A percentile compares a stretch with the other conserved stretches of the same genome.
Evolutionary conservation across 2,888 invertebrate species (phyloP).

Genomic region (Drosophila bunnanda): DNA sequence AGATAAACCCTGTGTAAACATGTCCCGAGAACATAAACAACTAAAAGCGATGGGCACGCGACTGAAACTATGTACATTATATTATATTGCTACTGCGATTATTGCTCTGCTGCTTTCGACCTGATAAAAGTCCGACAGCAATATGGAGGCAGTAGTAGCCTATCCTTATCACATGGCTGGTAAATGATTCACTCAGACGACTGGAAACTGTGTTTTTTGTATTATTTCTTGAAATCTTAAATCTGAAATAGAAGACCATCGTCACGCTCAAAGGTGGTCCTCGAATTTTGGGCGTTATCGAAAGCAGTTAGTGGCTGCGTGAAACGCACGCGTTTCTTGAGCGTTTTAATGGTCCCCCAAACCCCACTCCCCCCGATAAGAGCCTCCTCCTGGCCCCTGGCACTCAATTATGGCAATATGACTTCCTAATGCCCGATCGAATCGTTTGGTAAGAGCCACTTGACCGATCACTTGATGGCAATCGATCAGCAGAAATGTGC

Average conservation of each 20-base stretch:
- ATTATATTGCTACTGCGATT: slow-evolving; percentile 28
- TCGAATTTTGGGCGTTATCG: slow-evolving; percentile 50
- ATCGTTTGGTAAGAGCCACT: slow-evolving; percentile 25
- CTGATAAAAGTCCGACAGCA: slow-evolving; percentile 32
- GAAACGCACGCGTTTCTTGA: slow-evolving; percentile 37
- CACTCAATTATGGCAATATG: slow-evolving; percentile 26
- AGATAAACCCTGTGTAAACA: slow-evolving; percentile 61
- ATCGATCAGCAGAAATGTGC: slow-evolving; percentile 10
- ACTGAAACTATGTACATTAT: slow-evolving; percentile 23
- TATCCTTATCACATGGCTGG: slow-evolving; percentile 8
- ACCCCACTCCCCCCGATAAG: slow-evolving; percentile 21
- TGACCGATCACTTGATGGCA: slow-evolving; percentile 8
- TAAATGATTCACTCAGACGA: slow-evolving; percentile 20
- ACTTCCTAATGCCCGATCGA: slow-evolving; percentile 17
- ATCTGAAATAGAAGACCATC: slow-evolving; percentile 18
- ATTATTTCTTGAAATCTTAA: slow-evolving; percentile 12
- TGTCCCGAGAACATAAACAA: slow-evolving; percentile 36
- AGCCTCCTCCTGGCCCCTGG: slow-evolving; percentile 7
- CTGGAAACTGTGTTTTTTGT: slow-evolving; percentile 1
- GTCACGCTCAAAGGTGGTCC: slow-evolving; percentile 54
- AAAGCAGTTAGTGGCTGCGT: slow-evolving; percentile 63
- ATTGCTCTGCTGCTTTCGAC: slow-evolving; percentile 23
- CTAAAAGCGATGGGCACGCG: slow-evolving; percentile 42
- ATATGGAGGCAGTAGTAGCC: slow-evolving; percentile 12
- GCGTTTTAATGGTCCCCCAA: slow-evolving; percentile 12